phyloP scores from a whole-genome alignment of 2,113 vertebrate genomes.

The Lophius piscatorius region DNA sequence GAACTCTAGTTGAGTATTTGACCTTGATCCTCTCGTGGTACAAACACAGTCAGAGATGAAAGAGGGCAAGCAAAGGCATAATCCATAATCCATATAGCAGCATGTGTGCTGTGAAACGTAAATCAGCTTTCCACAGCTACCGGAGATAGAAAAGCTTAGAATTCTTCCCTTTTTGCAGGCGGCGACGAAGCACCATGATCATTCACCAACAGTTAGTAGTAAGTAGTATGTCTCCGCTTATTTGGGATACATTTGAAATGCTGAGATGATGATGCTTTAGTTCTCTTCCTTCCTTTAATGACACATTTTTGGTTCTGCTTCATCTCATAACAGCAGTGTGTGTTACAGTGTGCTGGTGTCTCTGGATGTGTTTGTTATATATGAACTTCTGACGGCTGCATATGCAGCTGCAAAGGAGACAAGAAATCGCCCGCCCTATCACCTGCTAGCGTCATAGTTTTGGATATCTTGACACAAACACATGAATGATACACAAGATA shows the following conservation, averaged over 20 bases:
- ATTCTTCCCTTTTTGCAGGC: constrained; percentile 13
- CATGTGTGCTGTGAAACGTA: constrained; percentile 20
- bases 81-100: constrained; percentile 66
- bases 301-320: background rate
- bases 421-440: too few species aligned
- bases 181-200: background rate
- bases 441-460: too few species aligned
- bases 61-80: constrained; percentile 29
- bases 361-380: background rate
- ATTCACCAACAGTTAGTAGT: background rate
- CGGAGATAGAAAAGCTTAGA: constrained; percentile 19
- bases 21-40: constrained; percentile 15
- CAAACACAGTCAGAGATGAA: constrained; percentile 18
- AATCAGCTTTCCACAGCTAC: constrained; percentile 38
- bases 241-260: too few species aligned
- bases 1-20: constrained; percentile 29
- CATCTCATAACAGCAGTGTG: background rate
- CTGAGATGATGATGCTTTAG: constrained; percentile 1
- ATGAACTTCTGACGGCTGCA: background rate
- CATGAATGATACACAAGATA: too few species aligned
- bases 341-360: background rate
- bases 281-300: background rate
- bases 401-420: too few species aligned
- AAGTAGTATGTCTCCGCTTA: too few species aligned
- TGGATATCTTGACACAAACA: too few species aligned